Evolutionary conservation across 2,113 vertebrate genomes (phyloP).

Genomic region (Setophaga petechia): DNA sequence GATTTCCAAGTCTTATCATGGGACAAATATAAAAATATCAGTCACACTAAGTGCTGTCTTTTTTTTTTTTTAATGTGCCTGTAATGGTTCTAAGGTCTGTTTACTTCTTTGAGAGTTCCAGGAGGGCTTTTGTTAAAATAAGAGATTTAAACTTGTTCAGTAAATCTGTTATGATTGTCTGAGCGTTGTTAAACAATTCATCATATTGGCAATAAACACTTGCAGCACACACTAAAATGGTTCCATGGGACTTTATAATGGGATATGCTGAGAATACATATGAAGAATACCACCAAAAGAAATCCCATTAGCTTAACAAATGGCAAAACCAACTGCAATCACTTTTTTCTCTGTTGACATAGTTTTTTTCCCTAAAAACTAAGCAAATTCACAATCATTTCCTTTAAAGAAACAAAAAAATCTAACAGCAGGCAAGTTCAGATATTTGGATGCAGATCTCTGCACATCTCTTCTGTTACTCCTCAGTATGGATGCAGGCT

Average conservation of each 20-base stretch:
- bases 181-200: conserved; percentile 48
- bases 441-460: neutral
- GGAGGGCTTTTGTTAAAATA: conserved; percentile 1
- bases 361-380: neutral
- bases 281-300: neutral
- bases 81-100: neutral
- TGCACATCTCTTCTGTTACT: neutral
- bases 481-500: neutral
- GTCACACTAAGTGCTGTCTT: neutral
- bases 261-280: conserved; percentile 27
- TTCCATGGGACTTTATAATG: neutral
- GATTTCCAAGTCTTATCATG: neutral
- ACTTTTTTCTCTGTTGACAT: neutral
- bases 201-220: conserved; percentile 53
- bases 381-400: neutral
- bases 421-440: neutral
- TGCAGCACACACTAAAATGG: neutral
- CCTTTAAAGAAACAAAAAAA: neutral
- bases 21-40: neutral
- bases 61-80: neutral
- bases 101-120: neutral
- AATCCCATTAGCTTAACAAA: conserved; percentile 37
- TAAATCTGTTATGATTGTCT: conserved; percentile 42
- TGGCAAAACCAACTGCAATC: neutral
- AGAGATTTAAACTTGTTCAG: conserved; percentile 11